These are phyloP conservation scores for Calosoma granatense DNA, from an alignment of 1,140 invertebrate genomes.

Conservation along the genomic window DNA sequence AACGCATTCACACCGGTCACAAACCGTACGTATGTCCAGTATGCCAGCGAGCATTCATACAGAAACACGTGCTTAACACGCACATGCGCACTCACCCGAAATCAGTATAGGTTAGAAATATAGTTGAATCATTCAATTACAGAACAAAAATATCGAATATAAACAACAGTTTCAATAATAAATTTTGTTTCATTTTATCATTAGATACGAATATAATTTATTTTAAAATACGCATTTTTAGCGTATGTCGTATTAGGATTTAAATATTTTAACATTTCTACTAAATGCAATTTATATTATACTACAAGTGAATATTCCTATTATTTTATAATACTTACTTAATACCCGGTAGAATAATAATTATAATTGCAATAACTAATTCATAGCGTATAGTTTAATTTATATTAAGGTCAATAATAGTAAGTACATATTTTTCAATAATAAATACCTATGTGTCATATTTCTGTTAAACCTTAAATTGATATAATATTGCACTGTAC, in stretches of 20 bases:
- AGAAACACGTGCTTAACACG: constrained; percentile 3
- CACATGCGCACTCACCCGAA: constrained; percentile 3
- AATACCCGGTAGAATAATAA: neutral
- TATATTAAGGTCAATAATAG: neutral
- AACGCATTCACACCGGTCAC: neutral
- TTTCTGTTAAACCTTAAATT: neutral
- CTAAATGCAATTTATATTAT: neutral
- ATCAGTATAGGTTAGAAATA: no score
- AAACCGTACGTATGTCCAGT: neutral
- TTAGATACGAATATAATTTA: no score
- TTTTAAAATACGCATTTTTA: no score
- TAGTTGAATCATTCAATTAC: no score
- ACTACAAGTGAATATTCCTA: no score
- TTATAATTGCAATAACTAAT: neutral
- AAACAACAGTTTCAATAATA: no score
- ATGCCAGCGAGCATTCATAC: neutral
- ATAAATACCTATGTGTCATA: neutral
- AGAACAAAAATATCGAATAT: no score
- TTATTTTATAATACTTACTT: no score
- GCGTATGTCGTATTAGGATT: neutral
- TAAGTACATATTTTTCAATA: neutral
- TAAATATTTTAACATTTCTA: neutral
- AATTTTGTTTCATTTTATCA: no score
- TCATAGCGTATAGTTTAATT: neutral
- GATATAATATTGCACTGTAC: neutral